These are phyloP conservation scores for Phymorhynchus buccinoides DNA, from an alignment of 1,140 invertebrate species.

Conservation along the genomic window DNA sequence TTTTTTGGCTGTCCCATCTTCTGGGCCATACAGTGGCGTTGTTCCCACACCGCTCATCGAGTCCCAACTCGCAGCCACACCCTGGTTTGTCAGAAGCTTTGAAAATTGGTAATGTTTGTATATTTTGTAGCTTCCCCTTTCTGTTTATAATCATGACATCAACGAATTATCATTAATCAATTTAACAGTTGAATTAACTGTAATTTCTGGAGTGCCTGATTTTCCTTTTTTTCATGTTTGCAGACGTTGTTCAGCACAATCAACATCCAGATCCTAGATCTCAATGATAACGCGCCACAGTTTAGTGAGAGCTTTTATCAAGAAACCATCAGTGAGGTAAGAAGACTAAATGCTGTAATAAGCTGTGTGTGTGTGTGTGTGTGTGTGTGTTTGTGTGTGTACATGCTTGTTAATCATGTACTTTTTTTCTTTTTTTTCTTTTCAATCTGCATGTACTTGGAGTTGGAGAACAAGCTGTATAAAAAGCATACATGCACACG, in stretches of 20 bases:
- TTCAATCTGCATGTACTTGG: neutral
- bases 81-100: too few relatives aligned
- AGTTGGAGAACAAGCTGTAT: too few relatives aligned
- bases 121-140: too few relatives aligned
- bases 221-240: neutral
- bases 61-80: too few relatives aligned
- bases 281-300: constrained; percentile 52
- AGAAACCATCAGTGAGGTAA: constrained; percentile 47
- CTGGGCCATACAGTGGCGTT: too few relatives aligned
- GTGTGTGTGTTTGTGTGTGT: neutral
- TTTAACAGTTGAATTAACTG: neutral
- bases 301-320: constrained; percentile 36
- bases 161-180: too few relatives aligned
- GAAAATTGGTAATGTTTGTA: too few relatives aligned
- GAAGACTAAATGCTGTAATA: neutral
- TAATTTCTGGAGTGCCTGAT: neutral
- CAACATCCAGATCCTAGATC: constrained; percentile 44
- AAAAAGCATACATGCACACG: too few relatives aligned
- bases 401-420: neutral
- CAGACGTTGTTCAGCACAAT: constrained; percentile 26
- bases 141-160: too few relatives aligned
- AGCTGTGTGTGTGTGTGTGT: neutral
- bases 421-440: neutral
- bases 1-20: too few relatives aligned
- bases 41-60: too few relatives aligned